Base-by-base conservation (phyloP, 2,797 vertebrate genomes). In the Lutjanus campechanus region DNA sequence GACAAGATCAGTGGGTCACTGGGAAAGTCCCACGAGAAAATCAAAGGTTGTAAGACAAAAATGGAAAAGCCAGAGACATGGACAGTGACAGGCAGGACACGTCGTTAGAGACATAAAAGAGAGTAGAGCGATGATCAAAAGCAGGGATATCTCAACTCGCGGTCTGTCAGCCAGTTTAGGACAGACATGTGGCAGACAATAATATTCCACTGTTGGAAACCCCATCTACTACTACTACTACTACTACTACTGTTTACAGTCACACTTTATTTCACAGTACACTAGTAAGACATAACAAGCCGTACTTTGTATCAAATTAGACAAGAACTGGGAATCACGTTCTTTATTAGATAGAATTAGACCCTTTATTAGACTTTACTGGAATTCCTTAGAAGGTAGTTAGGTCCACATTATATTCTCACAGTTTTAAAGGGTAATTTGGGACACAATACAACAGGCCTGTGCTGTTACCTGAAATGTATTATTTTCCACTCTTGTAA, bases 21-120 rank as follows among this genome's bases (percentile, higher is more conserved):
- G 88, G 89, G 88, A 93, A 93, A 92, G 73, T 90, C 90, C 89
- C 84, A 75, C 11, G 84, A 86, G 85, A 70, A 76, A 85, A 87
- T 53, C 51, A 60, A 76, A 84, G 43, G 75, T 69, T 84, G 60
- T 16, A 16, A 64, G 56, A 78, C 66, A 44, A 77, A 83, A 85
- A 82, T 69, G 78, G 72, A 87, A 86, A 71, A 63, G 19, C 29
- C 36, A 20, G 68, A 77, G 65, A 54, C 13, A 15, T 46, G 64
- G 66, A 84, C n/a, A 44, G 36, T 73, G 69, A 88, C 54, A 69
- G 66, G 47, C 58, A 51, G 22, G 55, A 80, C 17, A 36, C 65
- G 41, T 22, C 16, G 72, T 72, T 71, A 62, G n/a, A 65, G 66
- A 77, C 54, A 60, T n/a, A 64, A 54, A 25, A 36, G 46, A 50